Percentiles rank a stretch among this genome's conserved stretches.
Evolutionary conservation across 2,888 invertebrate species (phyloP).

Genomic region (Caenorhabditis imperialis): DNA sequence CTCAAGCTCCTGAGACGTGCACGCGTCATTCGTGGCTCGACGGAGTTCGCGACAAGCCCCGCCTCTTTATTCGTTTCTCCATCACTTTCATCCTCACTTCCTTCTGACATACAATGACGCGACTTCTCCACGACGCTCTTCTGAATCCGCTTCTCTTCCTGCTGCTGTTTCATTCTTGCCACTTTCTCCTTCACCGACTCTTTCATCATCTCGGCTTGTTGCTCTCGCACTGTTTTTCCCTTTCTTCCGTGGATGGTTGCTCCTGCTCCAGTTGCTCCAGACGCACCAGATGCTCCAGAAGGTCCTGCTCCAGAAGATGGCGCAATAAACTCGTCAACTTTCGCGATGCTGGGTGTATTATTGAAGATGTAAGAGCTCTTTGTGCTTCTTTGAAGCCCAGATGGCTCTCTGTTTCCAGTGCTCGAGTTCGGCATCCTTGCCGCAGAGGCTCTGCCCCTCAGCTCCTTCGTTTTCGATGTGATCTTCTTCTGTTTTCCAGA

Average conservation of each 20-base stretch:
- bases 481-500: slow-evolving; percentile 2
- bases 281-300: not conserved
- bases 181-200: slow-evolving; percentile 47
- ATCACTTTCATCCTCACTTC: not conserved
- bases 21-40: too few relatives aligned
- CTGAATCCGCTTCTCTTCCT: not conserved
- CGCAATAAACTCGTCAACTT: not conserved
- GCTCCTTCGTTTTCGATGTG: too few relatives aligned
- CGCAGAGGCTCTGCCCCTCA: too few relatives aligned
- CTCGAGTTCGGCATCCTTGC: not conserved
- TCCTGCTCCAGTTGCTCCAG: not conserved
- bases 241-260: slow-evolving; percentile 51
- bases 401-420: not conserved
- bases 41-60: too few relatives aligned
- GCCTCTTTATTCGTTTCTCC: not conserved
- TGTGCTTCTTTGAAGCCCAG: too few relatives aligned
- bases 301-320: not conserved
- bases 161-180: slow-evolving; percentile 33
- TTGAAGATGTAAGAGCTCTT: too few relatives aligned
- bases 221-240: slow-evolving; percentile 48
- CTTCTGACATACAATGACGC: not conserved
- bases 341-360: slow-evolving; percentile 11
- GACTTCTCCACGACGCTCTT: too few relatives aligned
- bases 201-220: slow-evolving; percentile 53
- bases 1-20: too few relatives aligned